Conservation (phyloP, 2,888 invertebrate species). For the Siphonodentalium dalli region DNA sequence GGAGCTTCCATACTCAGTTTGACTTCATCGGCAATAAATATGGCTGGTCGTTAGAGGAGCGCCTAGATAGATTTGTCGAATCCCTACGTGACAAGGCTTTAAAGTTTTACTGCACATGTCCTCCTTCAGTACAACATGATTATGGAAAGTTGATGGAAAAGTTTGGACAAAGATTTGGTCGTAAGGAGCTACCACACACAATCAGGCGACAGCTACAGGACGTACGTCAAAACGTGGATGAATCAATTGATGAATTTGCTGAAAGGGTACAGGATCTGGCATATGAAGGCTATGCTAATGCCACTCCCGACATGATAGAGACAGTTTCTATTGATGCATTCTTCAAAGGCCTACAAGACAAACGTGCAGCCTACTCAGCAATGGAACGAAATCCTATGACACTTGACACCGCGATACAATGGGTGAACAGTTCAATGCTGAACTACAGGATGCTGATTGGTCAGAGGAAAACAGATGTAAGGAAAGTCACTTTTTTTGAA, state of each 20-base stretch:
- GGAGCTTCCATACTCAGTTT: constrained; percentile 1
- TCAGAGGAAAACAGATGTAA: too few species aligned
- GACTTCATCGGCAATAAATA: neutral
- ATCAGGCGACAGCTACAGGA: neutral
- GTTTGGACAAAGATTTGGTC: constrained; percentile 5
- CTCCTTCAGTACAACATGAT: neutral
- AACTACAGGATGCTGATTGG: too few species aligned
- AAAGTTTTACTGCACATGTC: constrained; percentile 3
- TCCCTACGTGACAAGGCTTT: constrained; percentile 7
- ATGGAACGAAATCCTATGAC: too few species aligned
- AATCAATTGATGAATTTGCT: constrained; percentile 6
- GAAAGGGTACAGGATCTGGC: constrained; percentile 4
- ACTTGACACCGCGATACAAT: too few species aligned
- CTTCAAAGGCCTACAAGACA: neutral
- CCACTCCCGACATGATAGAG: neutral
- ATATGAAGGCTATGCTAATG: neutral
- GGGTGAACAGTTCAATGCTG: too few species aligned
- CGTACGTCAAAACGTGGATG: neutral
- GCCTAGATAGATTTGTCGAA: constrained; percentile 1
- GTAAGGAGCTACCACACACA: neutral
- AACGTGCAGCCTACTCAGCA: neutral
- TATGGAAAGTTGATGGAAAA: neutral
- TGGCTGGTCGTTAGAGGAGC: neutral
- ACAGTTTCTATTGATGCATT: constrained; percentile 1
- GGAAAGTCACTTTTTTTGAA: too few species aligned